Percentiles rank a stretch among this genome's conserved stretches.
Conservation (phyloP, 2,797 vertebrate genomes). For the Epinephelus awoara region DNA sequence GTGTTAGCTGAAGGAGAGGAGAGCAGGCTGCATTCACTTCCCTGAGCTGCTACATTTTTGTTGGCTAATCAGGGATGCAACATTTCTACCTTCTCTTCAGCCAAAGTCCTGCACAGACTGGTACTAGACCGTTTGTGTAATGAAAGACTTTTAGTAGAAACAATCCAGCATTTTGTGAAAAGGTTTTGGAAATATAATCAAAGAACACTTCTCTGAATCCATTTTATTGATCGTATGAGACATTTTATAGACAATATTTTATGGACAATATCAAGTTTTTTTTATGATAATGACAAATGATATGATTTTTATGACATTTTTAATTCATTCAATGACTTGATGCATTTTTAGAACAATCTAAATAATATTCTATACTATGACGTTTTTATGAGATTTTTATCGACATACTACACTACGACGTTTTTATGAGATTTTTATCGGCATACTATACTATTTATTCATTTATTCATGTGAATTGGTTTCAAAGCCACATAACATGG, state of each 20-base stretch:
- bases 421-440: too few species aligned
- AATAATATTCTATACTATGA: too few species aligned
- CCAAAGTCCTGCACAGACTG: conserved; percentile 28
- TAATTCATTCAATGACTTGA: too few species aligned
- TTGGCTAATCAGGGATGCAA: conserved; percentile 49
- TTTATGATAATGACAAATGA: neutral
- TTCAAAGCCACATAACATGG: too few species aligned
- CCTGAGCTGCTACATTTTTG: conserved; percentile 49
- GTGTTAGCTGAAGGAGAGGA: conserved; percentile 51
- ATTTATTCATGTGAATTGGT: too few species aligned
- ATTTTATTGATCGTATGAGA: neutral
- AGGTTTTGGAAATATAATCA: conserved; percentile 18
- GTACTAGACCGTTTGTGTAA: conserved; percentile 37
- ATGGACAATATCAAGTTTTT: neutral
- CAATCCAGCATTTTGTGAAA: conserved; percentile 17
- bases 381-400: too few species aligned
- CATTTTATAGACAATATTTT: neutral
- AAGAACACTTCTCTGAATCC: too few species aligned
- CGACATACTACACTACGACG: too few species aligned
- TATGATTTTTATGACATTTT: too few species aligned
- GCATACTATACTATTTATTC: too few species aligned
- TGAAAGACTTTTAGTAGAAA: conserved; percentile 41
- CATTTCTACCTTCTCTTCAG: conserved; percentile 52
- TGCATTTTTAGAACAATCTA: too few species aligned
- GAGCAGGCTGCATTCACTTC: conserved; percentile 52